Evolutionary conservation across 2,888 invertebrate species (phyloP).

Genomic region (Adelognathus sp.): DNA sequence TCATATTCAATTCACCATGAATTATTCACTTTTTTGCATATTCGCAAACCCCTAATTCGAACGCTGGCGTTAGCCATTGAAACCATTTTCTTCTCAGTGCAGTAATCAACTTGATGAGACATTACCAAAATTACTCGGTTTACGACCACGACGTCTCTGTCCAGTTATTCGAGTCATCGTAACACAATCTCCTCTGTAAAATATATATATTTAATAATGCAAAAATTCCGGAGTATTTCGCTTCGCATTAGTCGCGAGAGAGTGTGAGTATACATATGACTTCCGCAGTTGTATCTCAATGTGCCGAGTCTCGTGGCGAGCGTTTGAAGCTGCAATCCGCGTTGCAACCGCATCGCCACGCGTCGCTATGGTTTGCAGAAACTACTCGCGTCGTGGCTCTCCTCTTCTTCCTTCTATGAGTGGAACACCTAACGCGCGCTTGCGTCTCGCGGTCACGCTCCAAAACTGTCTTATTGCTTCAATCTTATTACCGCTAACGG

Average conservation of each 20-base stretch:
- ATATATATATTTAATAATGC: neutral
- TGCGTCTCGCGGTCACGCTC: slow-evolving; percentile 76
- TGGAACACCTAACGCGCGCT: slow-evolving; percentile 65
- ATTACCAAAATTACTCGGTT: too few species aligned
- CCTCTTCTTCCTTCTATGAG: slow-evolving; percentile 65
- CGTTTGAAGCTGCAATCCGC: slow-evolving; percentile 39
- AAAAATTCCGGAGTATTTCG: slow-evolving; percentile 30
- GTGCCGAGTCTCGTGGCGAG: neutral
- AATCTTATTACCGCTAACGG: slow-evolving; percentile 78
- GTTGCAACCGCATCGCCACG: slow-evolving; percentile 1
- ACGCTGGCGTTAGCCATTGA: too few species aligned
- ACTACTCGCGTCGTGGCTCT: too few species aligned
- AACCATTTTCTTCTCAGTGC: too few species aligned
- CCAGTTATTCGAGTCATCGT: neutral
- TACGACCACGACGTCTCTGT: too few species aligned
- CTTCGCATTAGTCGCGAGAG: slow-evolving; percentile 15
- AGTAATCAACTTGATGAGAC: too few species aligned
- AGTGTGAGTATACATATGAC: slow-evolving; percentile 52
- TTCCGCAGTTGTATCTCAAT: slow-evolving; percentile 56
- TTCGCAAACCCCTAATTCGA: too few species aligned
- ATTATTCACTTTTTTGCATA: too few species aligned
- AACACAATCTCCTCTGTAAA: neutral
- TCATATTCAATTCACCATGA: too few species aligned
- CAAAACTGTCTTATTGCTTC: slow-evolving; percentile 79
- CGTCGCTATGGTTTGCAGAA: slow-evolving; percentile 22